Conservation (phyloP, 1,140 invertebrate genomes). For the Drosophila subpulchrella region DNA sequence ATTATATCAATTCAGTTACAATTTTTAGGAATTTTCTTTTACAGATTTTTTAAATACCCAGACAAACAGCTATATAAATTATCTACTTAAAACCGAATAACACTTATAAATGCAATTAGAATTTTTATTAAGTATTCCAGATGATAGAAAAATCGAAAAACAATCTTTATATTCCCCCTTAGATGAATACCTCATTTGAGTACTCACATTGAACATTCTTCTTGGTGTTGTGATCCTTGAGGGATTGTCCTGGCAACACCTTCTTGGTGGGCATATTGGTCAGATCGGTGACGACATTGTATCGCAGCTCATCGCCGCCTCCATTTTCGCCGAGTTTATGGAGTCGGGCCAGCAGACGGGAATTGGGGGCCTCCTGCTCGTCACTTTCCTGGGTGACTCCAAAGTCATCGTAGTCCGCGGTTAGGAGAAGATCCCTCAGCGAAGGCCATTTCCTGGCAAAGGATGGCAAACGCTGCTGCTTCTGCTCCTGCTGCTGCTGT, state of each 20-base stretch:
- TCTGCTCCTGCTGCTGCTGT: constrained; percentile 37
- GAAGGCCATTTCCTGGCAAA: constrained; percentile 71
- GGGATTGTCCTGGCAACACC: constrained; percentile 19
- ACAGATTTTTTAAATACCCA: not conserved
- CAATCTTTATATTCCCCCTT: no score
- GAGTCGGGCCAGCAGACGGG: constrained; percentile 57
- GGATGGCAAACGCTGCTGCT: constrained; percentile 25
- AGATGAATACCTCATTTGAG: not conserved
- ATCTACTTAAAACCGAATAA: no score
- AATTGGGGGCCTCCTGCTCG: constrained; percentile 36
- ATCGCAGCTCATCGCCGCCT: constrained; percentile 32
- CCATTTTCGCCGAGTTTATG: constrained; percentile 51
- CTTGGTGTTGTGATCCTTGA: constrained; percentile 73
- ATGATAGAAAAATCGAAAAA: no score
- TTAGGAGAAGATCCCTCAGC: constrained; percentile 62
- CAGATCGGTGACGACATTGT: constrained; percentile 43
- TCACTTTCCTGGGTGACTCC: constrained; percentile 38
- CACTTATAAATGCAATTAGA: no score
- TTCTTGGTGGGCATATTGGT: constrained; percentile 58
- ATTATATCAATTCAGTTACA: not conserved
- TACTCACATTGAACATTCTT: constrained; percentile 82
- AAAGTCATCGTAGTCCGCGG: constrained; percentile 63
- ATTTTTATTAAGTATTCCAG: no score
- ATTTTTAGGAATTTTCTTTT: no score
- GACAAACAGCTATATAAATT: not conserved